Base-by-base conservation (phyloP, 1,140 invertebrate genomes). In the Luehdorfia chinensis region DNA sequence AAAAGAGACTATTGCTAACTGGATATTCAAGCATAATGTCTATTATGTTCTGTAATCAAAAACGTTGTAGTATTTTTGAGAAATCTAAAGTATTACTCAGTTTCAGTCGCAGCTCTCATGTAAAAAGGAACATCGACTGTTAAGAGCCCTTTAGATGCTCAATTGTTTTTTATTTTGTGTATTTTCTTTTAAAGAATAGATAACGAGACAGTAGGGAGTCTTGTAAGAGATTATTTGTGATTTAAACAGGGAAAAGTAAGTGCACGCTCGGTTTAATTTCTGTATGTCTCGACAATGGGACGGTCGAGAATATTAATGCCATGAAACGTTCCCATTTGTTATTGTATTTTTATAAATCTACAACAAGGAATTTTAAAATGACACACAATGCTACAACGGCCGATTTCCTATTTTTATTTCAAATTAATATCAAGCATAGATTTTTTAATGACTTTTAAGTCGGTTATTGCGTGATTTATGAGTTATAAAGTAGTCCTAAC, bases 211-310 rank as follows among this genome's bases (percentile, higher is more conserved):
- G n/a, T 36, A 2, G 1, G 15, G 32, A 5, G 15, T 18, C 33
- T 36, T 21, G 33, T 11, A 36, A 36, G 18, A 36, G n/a, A n/a
- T 21, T 19, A 36, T 36, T 36, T 16, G 18, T 36, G 33, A 36
- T 16, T 37, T 37, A 37, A 37, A 37, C 19, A 21, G 9, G 11
- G 2, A n/a, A n/a, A 37, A 37, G 18, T 37, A 19, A 21, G 9
- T 13, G 9, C 18, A 37, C 34, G 34, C n/a, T 9, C 6, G 16
- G 34, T 37, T 37, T 37, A 37, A 37, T 37, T 37, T 37, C 21
- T 37, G 18, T 19, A 5, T 19, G 18, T 23, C 1, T 9, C 18
- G 9, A 37, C 34, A 37, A 37, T 37, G 18, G 8, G 6, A 15
- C 11, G n/a, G 9, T 9, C 15, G n/a, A 19, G 18, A 16, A 2